Evolutionary conservation across 2,113 vertebrate genomes (phyloP).

Genomic region (Petroica traversi): DNA sequence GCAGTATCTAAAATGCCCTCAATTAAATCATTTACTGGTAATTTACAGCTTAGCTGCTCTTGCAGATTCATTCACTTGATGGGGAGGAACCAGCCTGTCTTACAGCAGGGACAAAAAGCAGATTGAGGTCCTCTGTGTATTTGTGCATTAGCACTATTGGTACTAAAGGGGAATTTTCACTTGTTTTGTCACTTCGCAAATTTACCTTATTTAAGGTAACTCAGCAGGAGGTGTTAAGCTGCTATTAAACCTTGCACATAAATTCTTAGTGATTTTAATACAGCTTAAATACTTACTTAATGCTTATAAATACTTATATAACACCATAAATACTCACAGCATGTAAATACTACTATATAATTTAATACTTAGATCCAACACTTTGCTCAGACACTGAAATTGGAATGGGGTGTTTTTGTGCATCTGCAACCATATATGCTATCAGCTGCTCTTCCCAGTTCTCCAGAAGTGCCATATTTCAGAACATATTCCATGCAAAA

Average conservation of each 20-base stretch:
- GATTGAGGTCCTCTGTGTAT: neutral
- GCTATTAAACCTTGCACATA: neutral
- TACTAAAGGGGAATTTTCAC: neutral
- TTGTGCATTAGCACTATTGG: neutral
- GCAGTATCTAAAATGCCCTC: neutral
- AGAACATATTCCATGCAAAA: neutral
- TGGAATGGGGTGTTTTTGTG: neutral
- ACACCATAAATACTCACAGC: neutral
- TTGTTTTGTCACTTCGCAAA: neutral
- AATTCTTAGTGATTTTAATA: neutral
- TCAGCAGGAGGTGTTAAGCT: neutral
- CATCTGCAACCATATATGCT: neutral
- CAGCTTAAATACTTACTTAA: neutral
- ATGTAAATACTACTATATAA: neutral
- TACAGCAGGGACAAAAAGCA: neutral
- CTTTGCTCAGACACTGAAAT: neutral
- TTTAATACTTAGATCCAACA: neutral
- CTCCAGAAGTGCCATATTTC: neutral
- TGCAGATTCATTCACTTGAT: neutral
- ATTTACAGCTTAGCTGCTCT: neutral
- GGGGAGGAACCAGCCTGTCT: neutral
- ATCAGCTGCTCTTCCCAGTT: neutral
- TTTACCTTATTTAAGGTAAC: neutral
- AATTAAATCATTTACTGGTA: neutral
- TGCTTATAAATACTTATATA: neutral